phyloP scores from a whole-genome alignment of 2,797 vertebrate genomes.

The Myripristis murdjan region DNA sequence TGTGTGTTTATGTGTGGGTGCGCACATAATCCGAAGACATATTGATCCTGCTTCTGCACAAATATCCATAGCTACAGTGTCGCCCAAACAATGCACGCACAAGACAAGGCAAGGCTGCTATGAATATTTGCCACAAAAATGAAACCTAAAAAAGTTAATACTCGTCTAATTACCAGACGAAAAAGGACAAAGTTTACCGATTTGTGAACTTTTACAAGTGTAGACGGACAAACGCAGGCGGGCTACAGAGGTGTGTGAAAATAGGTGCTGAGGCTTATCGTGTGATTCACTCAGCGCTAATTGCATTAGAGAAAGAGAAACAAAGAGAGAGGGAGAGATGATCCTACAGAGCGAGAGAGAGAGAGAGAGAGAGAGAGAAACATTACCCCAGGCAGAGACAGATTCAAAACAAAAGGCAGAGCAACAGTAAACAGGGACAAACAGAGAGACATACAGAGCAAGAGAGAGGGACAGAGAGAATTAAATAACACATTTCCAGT shows the following conservation, averaged over 20 bases:
- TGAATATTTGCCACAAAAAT: not conserved
- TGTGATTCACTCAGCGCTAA: conserved; percentile 77
- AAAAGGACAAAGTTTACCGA: not conserved
- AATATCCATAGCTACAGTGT: not conserved
- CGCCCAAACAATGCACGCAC: not conserved
- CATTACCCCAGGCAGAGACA: conserved; percentile 15
- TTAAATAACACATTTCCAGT: no score
- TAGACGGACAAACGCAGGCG: conserved; percentile 23
- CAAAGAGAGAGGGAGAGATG: conserved; percentile 35
- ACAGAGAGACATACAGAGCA: not conserved
- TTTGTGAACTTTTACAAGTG: not conserved
- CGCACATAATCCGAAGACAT: not conserved
- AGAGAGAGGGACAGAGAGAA: not conserved
- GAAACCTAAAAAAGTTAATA: not conserved
- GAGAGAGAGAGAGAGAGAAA: conserved; percentile 6
- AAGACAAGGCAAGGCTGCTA: not conserved
- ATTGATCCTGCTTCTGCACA: conserved; percentile 7
- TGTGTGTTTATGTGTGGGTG: not conserved
- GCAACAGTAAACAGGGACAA: not conserved
- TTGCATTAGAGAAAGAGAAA: no score
- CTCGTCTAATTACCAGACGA: not conserved
- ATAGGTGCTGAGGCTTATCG: conserved; percentile 64
- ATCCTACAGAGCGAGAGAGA: not conserved
- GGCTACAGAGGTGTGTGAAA: conserved; percentile 18
- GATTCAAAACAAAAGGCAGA: conserved; percentile 1